Conservation (phyloP, 2,888 invertebrate genomes). For the Tridacna gigas region DNA sequence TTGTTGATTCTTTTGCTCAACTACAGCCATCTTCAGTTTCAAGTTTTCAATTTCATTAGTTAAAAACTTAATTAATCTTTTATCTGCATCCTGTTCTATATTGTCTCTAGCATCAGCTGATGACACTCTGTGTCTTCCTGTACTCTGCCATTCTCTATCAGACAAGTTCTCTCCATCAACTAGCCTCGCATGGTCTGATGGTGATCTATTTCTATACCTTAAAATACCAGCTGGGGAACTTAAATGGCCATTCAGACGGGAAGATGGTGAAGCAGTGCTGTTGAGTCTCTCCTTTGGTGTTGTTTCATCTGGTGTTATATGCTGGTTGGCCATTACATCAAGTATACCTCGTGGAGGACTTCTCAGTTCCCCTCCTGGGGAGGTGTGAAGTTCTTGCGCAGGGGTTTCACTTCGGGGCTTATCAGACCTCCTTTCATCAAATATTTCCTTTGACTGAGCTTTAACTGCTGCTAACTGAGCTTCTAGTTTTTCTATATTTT, state of each 20-base stretch:
- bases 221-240: slow-evolving; percentile 55
- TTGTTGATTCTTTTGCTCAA: slow-evolving; percentile 67
- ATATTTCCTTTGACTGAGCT: slow-evolving; percentile 64
- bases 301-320: slow-evolving; percentile 56
- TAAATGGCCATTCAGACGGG: slow-evolving; percentile 31
- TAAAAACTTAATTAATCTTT: slow-evolving; percentile 66
- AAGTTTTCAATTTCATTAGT: slow-evolving; percentile 76
- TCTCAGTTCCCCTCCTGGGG: slow-evolving; percentile 43
- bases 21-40: slow-evolving; percentile 74
- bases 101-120: slow-evolving; percentile 13
- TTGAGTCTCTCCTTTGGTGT: slow-evolving; percentile 44
- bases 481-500: slow-evolving; percentile 60
- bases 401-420: slow-evolving; percentile 39
- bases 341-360: slow-evolving; percentile 65
- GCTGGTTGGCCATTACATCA: slow-evolving; percentile 63
- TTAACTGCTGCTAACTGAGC: slow-evolving; percentile 62
- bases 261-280: slow-evolving; percentile 15
- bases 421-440: slow-evolving; percentile 48
- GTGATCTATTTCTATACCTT: slow-evolving; percentile 53
- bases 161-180: slow-evolving; percentile 15
- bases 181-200: slow-evolving; percentile 48
- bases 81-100: slow-evolving; percentile 58
- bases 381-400: slow-evolving; percentile 32
- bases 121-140: slow-evolving; percentile 41
- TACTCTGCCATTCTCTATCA: slow-evolving; percentile 40